A percentile compares a stretch with the other conserved stretches of the same genome.
Conservation (phyloP, 2,797 vertebrate genomes). For the Okamejei kenojei region DNA sequence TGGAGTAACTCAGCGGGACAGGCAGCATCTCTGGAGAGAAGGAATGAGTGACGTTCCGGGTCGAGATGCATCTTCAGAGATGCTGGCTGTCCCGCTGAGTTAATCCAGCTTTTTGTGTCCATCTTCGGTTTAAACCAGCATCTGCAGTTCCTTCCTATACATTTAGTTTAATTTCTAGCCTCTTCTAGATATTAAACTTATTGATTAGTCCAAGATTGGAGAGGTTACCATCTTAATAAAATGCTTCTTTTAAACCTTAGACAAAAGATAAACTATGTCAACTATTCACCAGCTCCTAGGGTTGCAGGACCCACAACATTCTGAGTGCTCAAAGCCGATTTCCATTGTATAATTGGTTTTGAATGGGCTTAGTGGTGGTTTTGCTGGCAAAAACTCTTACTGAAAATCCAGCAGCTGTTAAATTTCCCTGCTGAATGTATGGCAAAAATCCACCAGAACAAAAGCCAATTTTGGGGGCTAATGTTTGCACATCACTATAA, state of each 20-base stretch:
- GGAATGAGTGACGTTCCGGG: too few species aligned
- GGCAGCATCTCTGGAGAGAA: too few species aligned
- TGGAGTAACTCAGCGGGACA: too few species aligned
- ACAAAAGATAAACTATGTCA: neutral
- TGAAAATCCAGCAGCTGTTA: neutral
- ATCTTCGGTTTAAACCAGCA: too few species aligned
- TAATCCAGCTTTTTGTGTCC: too few species aligned
- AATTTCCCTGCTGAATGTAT: neutral
- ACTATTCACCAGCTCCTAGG: neutral
- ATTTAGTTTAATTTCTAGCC: too few species aligned
- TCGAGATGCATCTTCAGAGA: too few species aligned
- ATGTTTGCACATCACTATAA: neutral
- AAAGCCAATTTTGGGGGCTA: neutral
- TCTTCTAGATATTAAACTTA: neutral
- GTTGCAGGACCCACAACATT: neutral
- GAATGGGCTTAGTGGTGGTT: neutral
- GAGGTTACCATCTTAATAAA: neutral
- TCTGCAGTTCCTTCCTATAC: too few species aligned
- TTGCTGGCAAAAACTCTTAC: neutral
- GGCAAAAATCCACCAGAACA: neutral
- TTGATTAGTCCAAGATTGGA: neutral
- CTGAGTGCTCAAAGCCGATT: neutral
- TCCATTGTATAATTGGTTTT: neutral
- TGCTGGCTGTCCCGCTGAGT: too few species aligned
- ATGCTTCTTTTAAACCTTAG: neutral